Evolutionary conservation across 2,113 vertebrate species (phyloP).

Genomic region (Xyrauchen texanus): DNA sequence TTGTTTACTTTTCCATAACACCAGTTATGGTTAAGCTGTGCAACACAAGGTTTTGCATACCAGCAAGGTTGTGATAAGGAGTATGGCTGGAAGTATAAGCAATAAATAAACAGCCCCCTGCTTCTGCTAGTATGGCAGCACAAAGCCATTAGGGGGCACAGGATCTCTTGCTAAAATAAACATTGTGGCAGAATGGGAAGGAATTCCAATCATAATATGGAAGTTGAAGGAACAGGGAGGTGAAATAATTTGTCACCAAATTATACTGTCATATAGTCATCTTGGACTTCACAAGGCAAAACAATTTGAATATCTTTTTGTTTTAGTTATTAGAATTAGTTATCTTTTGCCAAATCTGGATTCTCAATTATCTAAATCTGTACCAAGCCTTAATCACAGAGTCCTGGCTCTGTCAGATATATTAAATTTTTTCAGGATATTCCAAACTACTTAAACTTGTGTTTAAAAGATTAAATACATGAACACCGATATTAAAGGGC

Average conservation of each 20-base stretch:
- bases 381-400: neutral
- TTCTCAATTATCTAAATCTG: neutral
- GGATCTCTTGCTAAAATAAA: neutral
- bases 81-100: neutral
- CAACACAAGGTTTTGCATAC: neutral
- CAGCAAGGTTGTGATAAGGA: neutral
- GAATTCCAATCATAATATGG: neutral
- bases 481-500: no score
- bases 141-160: neutral
- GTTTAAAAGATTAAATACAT: no score
- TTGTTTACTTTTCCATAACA: neutral
- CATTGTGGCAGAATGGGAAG: neutral
- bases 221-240: conserved; percentile 9
- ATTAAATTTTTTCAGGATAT: neutral
- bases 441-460: neutral
- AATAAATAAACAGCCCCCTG: neutral
- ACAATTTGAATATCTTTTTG: no score
- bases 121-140: neutral
- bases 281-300: no score
- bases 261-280: neutral
- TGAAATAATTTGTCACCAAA: neutral
- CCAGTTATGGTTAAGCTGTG: neutral
- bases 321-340: no score
- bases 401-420: neutral
- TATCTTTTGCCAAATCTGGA: neutral